A percentile compares a stretch with the other conserved stretches of the same genome.
phyloP scores from a whole-genome alignment of 1,140 invertebrate species.

The Samia ricini region DNA sequence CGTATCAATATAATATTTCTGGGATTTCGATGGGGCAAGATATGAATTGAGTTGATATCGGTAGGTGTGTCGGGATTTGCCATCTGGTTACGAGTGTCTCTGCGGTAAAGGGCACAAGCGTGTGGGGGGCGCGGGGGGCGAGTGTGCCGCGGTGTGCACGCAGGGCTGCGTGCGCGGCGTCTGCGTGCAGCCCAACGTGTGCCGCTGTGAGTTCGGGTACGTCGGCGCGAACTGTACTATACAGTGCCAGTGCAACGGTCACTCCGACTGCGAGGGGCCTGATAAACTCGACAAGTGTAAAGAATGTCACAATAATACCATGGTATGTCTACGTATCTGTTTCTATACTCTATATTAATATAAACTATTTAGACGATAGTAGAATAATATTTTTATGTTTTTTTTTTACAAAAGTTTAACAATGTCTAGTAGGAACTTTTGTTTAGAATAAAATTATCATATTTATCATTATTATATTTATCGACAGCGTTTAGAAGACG shows the following conservation, averaged over 20 bases:
- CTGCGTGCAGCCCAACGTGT: slow-evolving; percentile 91
- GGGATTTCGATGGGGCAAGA: no score
- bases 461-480: no score
- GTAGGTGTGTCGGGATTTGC: slow-evolving; percentile 83
- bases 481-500: no score
- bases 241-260: slow-evolving; percentile 96
- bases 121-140: slow-evolving; percentile 79
- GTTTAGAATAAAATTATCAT: no score
- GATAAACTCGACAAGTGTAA: slow-evolving; percentile 89
- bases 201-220: slow-evolving; percentile 95
- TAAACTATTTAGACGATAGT: no score
- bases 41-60: no score
- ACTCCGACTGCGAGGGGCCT: slow-evolving; percentile 93
- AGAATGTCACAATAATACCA: slow-evolving; percentile 95
- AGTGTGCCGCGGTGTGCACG: slow-evolving; percentile 90
- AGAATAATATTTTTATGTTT: no score
- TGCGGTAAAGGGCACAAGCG: slow-evolving; percentile 80
- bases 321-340: slow-evolving; percentile 78
- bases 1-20: no score
- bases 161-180: slow-evolving; percentile 94
- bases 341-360: no score
- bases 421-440: no score
- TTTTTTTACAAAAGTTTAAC: no score
- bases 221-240: slow-evolving; percentile 96
- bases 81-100: slow-evolving; percentile 88